Conservation (phyloP, 2,113 vertebrate genomes). For the Phasianus colchicus region DNA sequence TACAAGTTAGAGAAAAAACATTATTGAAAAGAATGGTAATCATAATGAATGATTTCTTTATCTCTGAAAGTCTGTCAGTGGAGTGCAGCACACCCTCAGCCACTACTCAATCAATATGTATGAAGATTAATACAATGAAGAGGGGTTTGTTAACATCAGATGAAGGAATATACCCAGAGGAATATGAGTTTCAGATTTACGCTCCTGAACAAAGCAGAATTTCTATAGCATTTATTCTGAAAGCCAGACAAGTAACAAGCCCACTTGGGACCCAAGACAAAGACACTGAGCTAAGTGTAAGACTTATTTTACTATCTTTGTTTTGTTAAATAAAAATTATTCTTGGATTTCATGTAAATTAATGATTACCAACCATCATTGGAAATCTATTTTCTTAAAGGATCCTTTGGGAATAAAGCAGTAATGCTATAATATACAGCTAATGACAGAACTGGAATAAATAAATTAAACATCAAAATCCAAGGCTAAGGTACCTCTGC, state of each 20-base stretch:
- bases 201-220: conserved; percentile 1
- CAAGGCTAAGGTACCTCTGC: background rate
- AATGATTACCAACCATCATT: background rate
- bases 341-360: background rate
- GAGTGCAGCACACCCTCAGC: background rate
- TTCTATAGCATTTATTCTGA: conserved; percentile 33
- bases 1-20: background rate
- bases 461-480: conserved; percentile 37
- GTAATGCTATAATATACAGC: background rate
- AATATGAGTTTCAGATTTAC: conserved; percentile 3
- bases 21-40: background rate
- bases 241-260: conserved; percentile 47
- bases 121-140: conserved; percentile 21
- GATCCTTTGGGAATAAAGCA: background rate
- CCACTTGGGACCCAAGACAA: conserved; percentile 20
- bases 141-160: conserved; percentile 17
- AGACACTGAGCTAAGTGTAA: background rate
- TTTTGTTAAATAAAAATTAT: conserved; percentile 15
- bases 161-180: conserved; percentile 34
- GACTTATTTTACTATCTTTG: background rate
- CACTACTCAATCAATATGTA: conserved; percentile 36
- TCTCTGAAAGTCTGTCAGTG: background rate
- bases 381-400: background rate
- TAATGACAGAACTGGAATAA: background rate
- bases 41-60: background rate